phyloP scores from a whole-genome alignment of 1,140 invertebrate genomes.

The Meloidogyne chitwoodi region DNA sequence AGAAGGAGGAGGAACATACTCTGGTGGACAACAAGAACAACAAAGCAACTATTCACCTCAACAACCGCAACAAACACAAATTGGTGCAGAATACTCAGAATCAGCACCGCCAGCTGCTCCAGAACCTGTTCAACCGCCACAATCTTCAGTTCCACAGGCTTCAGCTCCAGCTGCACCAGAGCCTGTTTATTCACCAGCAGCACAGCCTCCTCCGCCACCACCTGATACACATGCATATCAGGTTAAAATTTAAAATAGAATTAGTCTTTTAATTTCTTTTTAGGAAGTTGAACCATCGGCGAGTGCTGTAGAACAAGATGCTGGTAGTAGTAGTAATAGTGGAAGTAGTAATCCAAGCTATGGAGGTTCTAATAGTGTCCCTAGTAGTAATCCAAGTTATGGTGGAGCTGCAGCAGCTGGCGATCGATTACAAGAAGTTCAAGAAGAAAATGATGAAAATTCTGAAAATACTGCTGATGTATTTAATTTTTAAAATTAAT shows the following conservation, averaged over 20 bases:
- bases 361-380: neutral
- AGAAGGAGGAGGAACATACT: neutral
- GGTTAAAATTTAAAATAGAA: too few species aligned
- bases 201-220: neutral
- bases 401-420: constrained; percentile 37
- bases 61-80: neutral
- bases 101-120: neutral
- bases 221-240: neutral
- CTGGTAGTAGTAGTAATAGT: neutral
- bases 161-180: neutral
- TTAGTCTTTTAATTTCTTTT: neutral
- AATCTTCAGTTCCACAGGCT: neutral
- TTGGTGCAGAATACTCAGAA: neutral
- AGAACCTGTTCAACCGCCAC: constrained; percentile 2
- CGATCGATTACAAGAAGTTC: constrained; percentile 39
- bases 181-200: neutral
- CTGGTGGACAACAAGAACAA: neutral
- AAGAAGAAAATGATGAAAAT: constrained; percentile 20
- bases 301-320: neutral
- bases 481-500: constrained; percentile 3
- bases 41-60: neutral
- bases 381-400: constrained; percentile 2
- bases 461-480: neutral
- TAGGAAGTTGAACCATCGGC: neutral
- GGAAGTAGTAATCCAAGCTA: neutral